Evolutionary conservation across 2,797 vertebrate genomes (phyloP).

Genomic region (Hoplostethus mediterraneus): DNA sequence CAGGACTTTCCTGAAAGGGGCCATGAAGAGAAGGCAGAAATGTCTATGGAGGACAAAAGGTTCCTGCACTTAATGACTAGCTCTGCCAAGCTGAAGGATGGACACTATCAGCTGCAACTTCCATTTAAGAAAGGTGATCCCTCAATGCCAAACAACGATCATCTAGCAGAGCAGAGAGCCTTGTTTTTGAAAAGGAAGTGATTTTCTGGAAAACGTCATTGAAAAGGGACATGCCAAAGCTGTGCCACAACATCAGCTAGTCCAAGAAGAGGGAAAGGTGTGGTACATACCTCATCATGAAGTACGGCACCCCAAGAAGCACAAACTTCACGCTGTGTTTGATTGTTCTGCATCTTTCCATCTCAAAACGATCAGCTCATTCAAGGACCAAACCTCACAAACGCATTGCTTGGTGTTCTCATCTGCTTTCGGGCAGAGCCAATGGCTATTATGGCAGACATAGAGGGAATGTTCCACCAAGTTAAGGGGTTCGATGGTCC

Average conservation of each 20-base stretch:
- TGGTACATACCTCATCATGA: conserved; percentile 11
- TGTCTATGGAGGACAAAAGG: background rate
- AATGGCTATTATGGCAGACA: conserved; percentile 7
- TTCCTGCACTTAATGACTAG: background rate
- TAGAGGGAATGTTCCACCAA: conserved; percentile 15
- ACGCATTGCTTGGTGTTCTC: background rate
- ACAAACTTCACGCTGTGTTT: background rate
- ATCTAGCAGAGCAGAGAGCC: background rate
- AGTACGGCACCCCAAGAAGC: background rate
- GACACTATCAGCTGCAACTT: background rate
- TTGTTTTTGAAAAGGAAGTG: background rate
- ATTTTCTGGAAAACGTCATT: background rate
- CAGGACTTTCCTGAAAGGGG: background rate
- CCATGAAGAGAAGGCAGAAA: background rate
- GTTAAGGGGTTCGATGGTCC: background rate
- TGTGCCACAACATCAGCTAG: background rate
- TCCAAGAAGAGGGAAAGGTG: conserved; percentile 1
- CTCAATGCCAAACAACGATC: background rate
- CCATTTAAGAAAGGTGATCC: background rate
- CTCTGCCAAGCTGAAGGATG: background rate
- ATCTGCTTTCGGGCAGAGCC: background rate
- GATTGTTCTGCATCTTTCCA: conserved; percentile 1
- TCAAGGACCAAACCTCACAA: conserved; percentile 5
- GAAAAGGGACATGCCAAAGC: background rate
- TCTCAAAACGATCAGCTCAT: background rate